These are phyloP conservation scores for Myotis vivesi DNA, from an alignment of 2,797 vertebrate species.

Conservation along the genomic window DNA sequence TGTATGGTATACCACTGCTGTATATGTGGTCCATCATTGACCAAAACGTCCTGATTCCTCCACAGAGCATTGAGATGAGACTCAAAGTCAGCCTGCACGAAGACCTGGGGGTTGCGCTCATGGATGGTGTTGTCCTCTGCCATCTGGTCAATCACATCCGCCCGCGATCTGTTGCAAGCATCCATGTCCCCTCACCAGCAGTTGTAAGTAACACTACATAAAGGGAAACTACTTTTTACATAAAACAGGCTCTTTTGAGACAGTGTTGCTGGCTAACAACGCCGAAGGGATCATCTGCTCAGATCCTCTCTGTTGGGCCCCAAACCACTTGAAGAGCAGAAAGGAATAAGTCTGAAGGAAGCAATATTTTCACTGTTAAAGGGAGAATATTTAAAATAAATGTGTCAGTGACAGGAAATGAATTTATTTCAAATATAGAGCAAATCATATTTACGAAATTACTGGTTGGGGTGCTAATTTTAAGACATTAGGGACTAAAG, in stretches of 20 bases:
- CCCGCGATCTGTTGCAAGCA: constrained; percentile 93
- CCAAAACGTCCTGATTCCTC: not conserved
- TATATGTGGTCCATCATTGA: not conserved
- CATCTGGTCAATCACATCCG: constrained; percentile 95
- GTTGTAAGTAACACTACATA: constrained; percentile 86
- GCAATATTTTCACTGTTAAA: not conserved
- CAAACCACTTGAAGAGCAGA: not conserved
- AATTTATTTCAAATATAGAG: not conserved
- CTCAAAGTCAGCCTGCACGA: constrained; percentile 93
- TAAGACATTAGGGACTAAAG: not conserved
- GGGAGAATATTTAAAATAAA: not conserved
- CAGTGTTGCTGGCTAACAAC: not conserved
- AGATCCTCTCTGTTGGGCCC: not conserved
- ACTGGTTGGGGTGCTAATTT: not conserved
- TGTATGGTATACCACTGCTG: not conserved
- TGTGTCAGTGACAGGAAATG: not conserved
- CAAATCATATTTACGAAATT: not conserved
- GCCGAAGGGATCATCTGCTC: fast-evolving
- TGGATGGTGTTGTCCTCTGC: constrained; percentile 97
- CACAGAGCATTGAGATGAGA: constrained; percentile 90
- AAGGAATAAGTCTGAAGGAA: not conserved
- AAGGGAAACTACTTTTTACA: not conserved
- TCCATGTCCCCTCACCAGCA: constrained; percentile 95
- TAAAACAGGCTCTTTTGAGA: not conserved
- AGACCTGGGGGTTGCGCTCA: constrained; percentile 93